These are phyloP conservation scores for Mareca penelope DNA, from an alignment of 2,797 vertebrate genomes.

Conservation along the genomic window DNA sequence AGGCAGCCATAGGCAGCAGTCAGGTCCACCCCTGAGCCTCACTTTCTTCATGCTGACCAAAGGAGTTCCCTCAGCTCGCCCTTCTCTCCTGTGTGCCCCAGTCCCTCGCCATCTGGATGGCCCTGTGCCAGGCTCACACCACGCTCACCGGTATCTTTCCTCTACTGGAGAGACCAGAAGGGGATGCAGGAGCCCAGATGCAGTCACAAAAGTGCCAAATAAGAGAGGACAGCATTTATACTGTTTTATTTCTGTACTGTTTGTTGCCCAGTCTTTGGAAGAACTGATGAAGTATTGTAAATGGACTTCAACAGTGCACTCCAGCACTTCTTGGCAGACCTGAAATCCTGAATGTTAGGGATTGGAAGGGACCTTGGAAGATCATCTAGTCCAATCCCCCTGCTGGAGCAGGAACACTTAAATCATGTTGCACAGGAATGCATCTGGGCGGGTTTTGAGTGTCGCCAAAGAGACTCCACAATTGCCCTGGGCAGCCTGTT, in stretches of 20 bases:
- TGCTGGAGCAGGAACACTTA: too few species aligned
- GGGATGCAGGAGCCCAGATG: not conserved
- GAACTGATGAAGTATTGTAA: not conserved
- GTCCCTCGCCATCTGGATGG: not conserved
- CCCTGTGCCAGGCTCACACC: not conserved
- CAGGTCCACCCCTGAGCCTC: not conserved
- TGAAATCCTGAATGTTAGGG: too few species aligned
- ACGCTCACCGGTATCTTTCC: not conserved
- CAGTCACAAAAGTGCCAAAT: not conserved
- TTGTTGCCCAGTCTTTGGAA: not conserved
- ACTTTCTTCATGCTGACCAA: not conserved
- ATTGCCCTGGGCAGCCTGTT: too few species aligned
- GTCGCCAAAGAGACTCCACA: too few species aligned
- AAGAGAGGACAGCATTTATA: not conserved
- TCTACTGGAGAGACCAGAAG: not conserved
- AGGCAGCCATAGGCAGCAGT: not conserved
- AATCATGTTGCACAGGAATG: too few species aligned
- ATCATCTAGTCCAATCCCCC: too few species aligned
- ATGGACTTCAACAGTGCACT: not conserved
- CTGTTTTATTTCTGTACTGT: not conserved
- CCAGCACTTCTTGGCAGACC: not conserved
- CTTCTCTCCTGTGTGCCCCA: not conserved
- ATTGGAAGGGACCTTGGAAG: too few species aligned
- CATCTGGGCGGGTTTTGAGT: too few species aligned
- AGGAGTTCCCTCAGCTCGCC: not conserved